Evolutionary conservation across 2,888 invertebrate species (phyloP), one percentile per base, ranked within the genome.

Genomic region (Platycheirus albimanus): DNA sequence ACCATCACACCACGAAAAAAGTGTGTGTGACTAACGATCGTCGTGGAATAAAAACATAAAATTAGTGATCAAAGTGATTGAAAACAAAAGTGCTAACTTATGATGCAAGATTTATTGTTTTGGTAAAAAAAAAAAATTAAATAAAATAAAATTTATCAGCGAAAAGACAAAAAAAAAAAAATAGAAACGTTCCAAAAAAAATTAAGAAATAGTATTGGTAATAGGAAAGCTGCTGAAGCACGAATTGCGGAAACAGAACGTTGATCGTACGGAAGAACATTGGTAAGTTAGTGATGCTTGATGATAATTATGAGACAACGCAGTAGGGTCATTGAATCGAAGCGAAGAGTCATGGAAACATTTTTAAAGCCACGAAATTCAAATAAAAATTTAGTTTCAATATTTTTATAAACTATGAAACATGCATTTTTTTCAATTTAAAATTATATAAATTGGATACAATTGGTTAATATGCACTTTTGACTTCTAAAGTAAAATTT

Each of bases 21-120:
- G 20, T 24, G 1, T 33, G 30, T 4, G 56, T 52, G 47, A 74
- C 52, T 54, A 30, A 52, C 17, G 54, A 56, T 67, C 30, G 30
- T 7, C 30, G 63, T 19, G 17, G 61, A 61, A 30, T 58, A 13
- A 19, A 51, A 20, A 15, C 20, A 56, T 56, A 72, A 52, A 47
- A 41, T 49, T 61, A 33, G 24, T 43, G 61, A 51, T 69, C 49
- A 54, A 63, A 58, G 80, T 71, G 76, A 66, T 77, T 63, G 81
- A 81, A 81, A 81, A 72, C 54, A 81, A 81, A 77, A 81, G 81
- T 81, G 77, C 38, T 67, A 43, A 66, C 19, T 45, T 20, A 58
- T 45, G 38, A 77, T 63, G 52, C 38, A 47, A 61, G 15, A 41
- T 24, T 36, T 8, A 10, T 8, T 67, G 24, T 41, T n/a, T 36